Evolutionary conservation across 2,113 vertebrate genomes (phyloP).

Genomic region (Dromas ardeola): DNA sequence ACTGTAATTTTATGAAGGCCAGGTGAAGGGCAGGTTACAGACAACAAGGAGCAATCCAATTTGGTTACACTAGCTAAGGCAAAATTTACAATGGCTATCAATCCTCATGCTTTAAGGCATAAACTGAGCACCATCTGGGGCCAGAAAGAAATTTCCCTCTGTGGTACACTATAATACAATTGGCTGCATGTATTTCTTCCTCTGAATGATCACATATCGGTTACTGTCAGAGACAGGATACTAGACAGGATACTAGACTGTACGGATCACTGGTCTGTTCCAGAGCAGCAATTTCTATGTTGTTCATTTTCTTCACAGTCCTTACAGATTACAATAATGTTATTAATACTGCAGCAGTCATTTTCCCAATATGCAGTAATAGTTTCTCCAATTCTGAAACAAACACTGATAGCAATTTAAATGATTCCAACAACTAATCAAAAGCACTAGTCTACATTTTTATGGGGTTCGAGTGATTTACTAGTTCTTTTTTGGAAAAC

Average conservation of each 20-base stretch:
- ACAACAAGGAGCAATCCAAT: slow-evolving; percentile 57
- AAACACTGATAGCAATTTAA: slow-evolving; percentile 23
- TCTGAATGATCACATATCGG: slow-evolving; percentile 50
- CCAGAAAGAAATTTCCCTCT: slow-evolving; percentile 46
- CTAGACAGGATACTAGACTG: slow-evolving; percentile 1
- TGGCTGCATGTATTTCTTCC: slow-evolving; percentile 24
- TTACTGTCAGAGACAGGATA: slow-evolving; percentile 47
- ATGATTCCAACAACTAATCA: slow-evolving; percentile 27
- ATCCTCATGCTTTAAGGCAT: slow-evolving; percentile 57
- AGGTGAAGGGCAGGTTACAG: slow-evolving; percentile 59
- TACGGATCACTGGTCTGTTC: slow-evolving; percentile 42
- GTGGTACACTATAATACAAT: slow-evolving; percentile 47
- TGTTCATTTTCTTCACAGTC: slow-evolving; percentile 45
- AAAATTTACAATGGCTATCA: slow-evolving; percentile 66
- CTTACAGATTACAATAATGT: slow-evolving; percentile 58
- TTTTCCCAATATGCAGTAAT: slow-evolving; percentile 59
- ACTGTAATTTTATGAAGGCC: background rate
- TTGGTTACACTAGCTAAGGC: slow-evolving; percentile 49
- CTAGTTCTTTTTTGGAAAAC: slow-evolving; percentile 10
- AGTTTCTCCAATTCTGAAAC: slow-evolving; percentile 62
- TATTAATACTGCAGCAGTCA: slow-evolving; percentile 66
- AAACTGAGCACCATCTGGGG: slow-evolving; percentile 58
- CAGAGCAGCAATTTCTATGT: slow-evolving; percentile 9
- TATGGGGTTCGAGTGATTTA: slow-evolving; percentile 38
- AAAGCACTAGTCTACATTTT: slow-evolving; percentile 8